Evolutionary conservation across 2,888 invertebrate genomes (phyloP).

Genomic region (Orchestes rusci): DNA sequence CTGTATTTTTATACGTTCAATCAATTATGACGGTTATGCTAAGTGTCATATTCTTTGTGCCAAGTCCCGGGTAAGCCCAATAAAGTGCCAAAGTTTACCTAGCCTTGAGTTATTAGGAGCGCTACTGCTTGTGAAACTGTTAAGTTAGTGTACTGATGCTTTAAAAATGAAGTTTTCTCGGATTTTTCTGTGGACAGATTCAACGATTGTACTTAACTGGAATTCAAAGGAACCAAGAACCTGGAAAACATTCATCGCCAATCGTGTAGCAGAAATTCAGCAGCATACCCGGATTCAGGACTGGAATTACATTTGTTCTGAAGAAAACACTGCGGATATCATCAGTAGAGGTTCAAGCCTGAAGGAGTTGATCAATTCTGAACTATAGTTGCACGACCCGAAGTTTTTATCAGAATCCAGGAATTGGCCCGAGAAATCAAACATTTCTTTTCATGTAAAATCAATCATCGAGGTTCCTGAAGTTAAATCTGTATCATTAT

Average conservation of each 20-base stretch:
- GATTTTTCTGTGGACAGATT: slow-evolving; percentile 3
- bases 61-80: slow-evolving; percentile 4
- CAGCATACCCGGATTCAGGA: slow-evolving; percentile 1
- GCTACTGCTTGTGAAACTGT: neutral
- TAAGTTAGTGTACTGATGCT: neutral
- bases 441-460: neutral
- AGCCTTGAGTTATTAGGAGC: slow-evolving; percentile 5
- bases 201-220: slow-evolving; percentile 7
- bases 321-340: slow-evolving; percentile 13
- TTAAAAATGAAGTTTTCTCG: neutral
- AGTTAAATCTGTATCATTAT: neutral
- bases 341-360: slow-evolving; percentile 7
- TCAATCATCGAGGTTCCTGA: neutral
- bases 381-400: slow-evolving; percentile 10
- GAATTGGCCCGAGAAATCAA: neutral
- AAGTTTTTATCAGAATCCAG: neutral
- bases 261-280: slow-evolving; percentile 15
- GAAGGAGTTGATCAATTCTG: neutral
- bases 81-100: slow-evolving; percentile 3
- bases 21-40: neutral
- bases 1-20: slow-evolving; percentile 3
- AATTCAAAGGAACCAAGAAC: slow-evolving; percentile 2
- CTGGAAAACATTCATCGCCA: slow-evolving; percentile 9
- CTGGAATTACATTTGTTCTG: slow-evolving; percentile 15
- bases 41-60: slow-evolving; percentile 3